phyloP scores from a whole-genome alignment of 2,797 vertebrate genomes.

The Aselliscus stoliczkanus region DNA sequence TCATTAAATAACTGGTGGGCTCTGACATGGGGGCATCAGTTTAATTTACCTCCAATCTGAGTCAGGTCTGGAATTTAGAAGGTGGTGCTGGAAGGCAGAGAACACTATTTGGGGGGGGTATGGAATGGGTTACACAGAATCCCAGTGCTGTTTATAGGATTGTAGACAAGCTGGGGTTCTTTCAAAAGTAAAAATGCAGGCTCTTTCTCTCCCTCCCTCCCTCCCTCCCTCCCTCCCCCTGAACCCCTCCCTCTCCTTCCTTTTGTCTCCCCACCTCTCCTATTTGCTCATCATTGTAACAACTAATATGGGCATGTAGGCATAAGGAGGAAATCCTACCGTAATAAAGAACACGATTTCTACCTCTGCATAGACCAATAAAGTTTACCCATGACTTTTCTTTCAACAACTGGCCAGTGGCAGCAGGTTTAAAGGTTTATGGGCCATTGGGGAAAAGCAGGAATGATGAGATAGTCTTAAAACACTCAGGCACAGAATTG shows the following conservation, averaged over 20 bases:
- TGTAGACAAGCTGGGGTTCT: slow-evolving; percentile 66
- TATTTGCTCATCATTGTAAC: background rate
- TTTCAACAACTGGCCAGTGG: too few species aligned
- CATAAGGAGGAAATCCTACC: background rate
- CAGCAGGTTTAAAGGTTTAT: background rate
- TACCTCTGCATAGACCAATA: background rate
- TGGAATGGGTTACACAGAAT: slow-evolving; percentile 79
- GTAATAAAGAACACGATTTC: background rate
- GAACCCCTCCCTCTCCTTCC: background rate
- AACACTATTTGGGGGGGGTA: slow-evolving; percentile 76
- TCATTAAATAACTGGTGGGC: slow-evolving; percentile 52
- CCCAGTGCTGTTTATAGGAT: slow-evolving; percentile 77
- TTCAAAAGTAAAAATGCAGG: slow-evolving; percentile 54
- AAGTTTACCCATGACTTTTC: background rate
- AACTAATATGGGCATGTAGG: background rate
- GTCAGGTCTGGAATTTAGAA: slow-evolving; percentile 63
- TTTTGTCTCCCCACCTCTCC: background rate
- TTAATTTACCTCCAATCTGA: slow-evolving; percentile 70
- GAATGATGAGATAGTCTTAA: background rate
- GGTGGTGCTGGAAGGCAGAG: slow-evolving; percentile 65
- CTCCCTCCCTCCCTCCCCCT: background rate
- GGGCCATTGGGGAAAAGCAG: background rate
- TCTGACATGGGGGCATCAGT: background rate
- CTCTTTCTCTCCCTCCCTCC: background rate
- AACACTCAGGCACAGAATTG: background rate